Base-by-base conservation (phyloP, 2,797 vertebrate genomes). In the Vipera latastei region DNA sequence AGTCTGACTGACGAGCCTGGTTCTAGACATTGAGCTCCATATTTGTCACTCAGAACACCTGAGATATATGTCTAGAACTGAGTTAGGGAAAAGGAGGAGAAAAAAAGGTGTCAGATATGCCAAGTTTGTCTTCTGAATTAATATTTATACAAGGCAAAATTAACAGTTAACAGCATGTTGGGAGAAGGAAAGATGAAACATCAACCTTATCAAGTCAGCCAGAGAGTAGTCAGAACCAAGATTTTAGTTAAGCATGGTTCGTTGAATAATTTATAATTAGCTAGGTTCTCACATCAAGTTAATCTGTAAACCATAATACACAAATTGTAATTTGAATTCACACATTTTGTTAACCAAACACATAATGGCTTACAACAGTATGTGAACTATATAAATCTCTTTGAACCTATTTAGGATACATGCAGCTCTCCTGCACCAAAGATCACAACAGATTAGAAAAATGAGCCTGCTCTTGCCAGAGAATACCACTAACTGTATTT, bases 31-130 rank as follows among this genome's bases (percentile, higher is more conserved):
- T 87, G 69, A n/a, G 95, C 73, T 86, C 48, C 92, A 91, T 55
- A n/a, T 69, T 56, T 38, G 3, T 86, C 51, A 86, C 91, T 63
- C 90, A 83, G 83, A 95, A 94, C 90, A 92, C 63, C 25, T 89
- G 92, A 95, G 60, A 88, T 92, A 90, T 13, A 61, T 90, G 86
- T 55, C 92, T 98, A 98, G 55, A 97, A 93, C 98, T 98, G 90
- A 56, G 94, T 53, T 86, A 78, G 86, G 22, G 95, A 95, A 59
- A 11, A 57, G 9, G 93, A 95, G 93, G 9, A 94, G 90, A 94
- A 91, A 55, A 69, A 88, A 92, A 11, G 14, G 51, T 86, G 26
- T 73, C 91, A 92, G 83, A n/a, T 61, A 86, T 63, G 16, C 18
- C 22, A 86, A 13, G n/a, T 32, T n/a, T 89, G n/a, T 20, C 20